These are phyloP conservation scores for Siphonodentalium dalli DNA, from an alignment of 2,888 invertebrate genomes.

Conservation along the genomic window DNA sequence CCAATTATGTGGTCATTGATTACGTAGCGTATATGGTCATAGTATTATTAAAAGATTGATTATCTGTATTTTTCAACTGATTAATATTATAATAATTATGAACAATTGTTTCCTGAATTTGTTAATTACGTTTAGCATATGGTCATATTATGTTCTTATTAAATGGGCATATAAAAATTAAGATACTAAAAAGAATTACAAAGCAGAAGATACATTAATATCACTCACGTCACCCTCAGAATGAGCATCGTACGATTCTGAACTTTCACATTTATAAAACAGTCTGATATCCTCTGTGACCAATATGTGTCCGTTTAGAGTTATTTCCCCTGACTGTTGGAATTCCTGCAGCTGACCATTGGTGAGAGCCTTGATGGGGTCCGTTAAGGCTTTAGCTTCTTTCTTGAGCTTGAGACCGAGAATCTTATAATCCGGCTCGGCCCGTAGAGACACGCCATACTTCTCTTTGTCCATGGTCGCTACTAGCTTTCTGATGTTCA, in stretches of 20 bases:
- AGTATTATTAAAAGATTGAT: no score
- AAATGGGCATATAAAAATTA: no score
- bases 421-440: constrained; percentile 93
- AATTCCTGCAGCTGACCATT: constrained; percentile 76
- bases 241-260: constrained; percentile 79
- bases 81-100: no score
- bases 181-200: no score
- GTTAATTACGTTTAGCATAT: no score
- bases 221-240: constrained; percentile 77
- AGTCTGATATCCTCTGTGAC: constrained; percentile 66
- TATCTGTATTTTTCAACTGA: no score
- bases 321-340: constrained; percentile 75
- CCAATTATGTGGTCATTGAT: no score
- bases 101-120: no score
- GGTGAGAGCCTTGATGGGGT: constrained; percentile 73
- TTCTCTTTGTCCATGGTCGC: constrained; percentile 88
- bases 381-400: constrained; percentile 81
- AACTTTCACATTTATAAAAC: constrained; percentile 77
- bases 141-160: no score
- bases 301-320: constrained; percentile 79
- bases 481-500: constrained; percentile 87
- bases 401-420: constrained; percentile 88
- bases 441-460: constrained; percentile 88
- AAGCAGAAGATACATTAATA: no score
- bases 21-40: no score